Evolutionary conservation across 2,797 vertebrate genomes (phyloP).

Genomic region (Selene dorsalis): DNA sequence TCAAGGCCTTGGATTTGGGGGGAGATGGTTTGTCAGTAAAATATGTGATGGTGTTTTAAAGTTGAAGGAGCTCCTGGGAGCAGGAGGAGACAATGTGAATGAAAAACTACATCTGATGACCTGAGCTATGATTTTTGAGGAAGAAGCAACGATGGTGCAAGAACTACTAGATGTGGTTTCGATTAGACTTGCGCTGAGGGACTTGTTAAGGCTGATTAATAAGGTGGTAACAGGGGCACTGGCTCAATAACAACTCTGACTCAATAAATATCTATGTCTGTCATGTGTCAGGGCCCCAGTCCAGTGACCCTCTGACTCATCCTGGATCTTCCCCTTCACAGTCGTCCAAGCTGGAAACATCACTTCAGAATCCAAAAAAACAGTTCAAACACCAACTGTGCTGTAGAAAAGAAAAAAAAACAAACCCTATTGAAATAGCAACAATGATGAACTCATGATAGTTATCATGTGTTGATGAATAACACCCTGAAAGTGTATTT

Average conservation of each 20-base stretch:
- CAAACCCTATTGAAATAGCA: background rate
- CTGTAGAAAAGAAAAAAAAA: background rate
- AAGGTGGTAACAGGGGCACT: background rate
- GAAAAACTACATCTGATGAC: conserved; percentile 56
- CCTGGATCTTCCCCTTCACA: conserved; percentile 2
- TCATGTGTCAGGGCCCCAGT: conserved; percentile 17
- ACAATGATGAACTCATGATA: background rate
- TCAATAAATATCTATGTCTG: conserved; percentile 38
- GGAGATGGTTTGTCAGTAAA: conserved; percentile 66
- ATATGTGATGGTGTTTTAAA: conserved; percentile 69
- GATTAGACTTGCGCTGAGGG: conserved; percentile 18
- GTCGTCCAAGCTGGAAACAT: background rate
- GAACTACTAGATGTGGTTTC: conserved; percentile 23
- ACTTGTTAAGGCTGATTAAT: conserved; percentile 9
- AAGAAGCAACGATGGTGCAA: conserved; percentile 20
- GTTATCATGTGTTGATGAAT: conserved; percentile 1
- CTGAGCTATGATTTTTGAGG: conserved; percentile 49
- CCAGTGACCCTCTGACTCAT: conserved; percentile 29
- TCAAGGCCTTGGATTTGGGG: conserved; percentile 62
- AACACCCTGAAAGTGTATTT: background rate
- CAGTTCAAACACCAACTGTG: background rate
- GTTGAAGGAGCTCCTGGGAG: conserved; percentile 59
- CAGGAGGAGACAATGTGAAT: conserved; percentile 47
- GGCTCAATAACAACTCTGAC: conserved; percentile 25
- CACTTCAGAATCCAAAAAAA: background rate